Evolutionary conservation across 2,113 vertebrate genomes (phyloP).

Genomic region (Melierax canorus): DNA sequence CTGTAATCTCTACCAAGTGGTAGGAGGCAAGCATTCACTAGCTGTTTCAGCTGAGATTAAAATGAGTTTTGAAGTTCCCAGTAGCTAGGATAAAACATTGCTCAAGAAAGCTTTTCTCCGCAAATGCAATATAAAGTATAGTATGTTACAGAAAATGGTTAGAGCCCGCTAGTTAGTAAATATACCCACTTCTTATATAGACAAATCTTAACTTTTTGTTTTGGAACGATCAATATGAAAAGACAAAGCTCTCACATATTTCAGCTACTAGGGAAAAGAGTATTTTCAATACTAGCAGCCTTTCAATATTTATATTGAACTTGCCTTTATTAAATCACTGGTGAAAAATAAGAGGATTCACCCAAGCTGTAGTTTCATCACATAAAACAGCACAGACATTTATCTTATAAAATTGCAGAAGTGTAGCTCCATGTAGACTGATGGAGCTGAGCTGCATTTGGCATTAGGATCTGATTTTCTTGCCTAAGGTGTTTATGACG

Average conservation of each 20-base stretch:
- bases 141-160: conserved; percentile 21
- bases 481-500: conserved; percentile 77
- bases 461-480: conserved; percentile 72
- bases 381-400: conserved; percentile 73
- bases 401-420: conserved; percentile 74
- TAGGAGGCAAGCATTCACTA: not conserved
- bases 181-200: conserved; percentile 50
- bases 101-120: not conserved
- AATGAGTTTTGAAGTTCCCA: not conserved
- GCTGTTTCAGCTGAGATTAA: not conserved
- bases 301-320: conserved; percentile 78
- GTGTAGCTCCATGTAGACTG: conserved; percentile 61
- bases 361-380: conserved; percentile 75
- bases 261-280: conserved; percentile 43
- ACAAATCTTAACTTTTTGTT: conserved; percentile 55
- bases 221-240: conserved; percentile 63
- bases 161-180: conserved; percentile 55
- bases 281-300: conserved; percentile 58
- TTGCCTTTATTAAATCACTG: conserved; percentile 79
- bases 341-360: conserved; percentile 76
- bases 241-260: conserved; percentile 60
- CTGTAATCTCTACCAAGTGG: not conserved
- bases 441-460: conserved; percentile 68
- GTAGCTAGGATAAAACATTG: not conserved
- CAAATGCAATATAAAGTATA: not conserved